These are phyloP conservation scores for Acanthosepion esculentum DNA, from an alignment of 2,888 invertebrate genomes.

Conservation along the genomic window DNA sequence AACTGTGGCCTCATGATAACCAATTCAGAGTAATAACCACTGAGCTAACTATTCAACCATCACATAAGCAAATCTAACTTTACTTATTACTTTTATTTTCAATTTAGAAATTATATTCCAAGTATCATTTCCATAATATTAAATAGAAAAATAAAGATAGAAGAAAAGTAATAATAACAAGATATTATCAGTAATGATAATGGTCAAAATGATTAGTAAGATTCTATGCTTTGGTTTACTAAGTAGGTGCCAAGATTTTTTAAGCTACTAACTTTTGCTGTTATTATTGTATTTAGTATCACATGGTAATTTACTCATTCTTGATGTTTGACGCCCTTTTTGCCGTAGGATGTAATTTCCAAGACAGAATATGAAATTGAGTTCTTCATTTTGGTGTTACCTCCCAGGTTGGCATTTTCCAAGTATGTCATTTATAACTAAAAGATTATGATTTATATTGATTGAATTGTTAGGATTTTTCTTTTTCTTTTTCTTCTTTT, in stretches of 20 bases:
- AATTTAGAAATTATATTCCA: background rate
- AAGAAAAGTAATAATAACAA: background rate
- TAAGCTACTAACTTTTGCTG: background rate
- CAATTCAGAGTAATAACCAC: background rate
- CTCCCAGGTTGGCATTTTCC: slow-evolving; percentile 33
- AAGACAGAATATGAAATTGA: slow-evolving; percentile 22
- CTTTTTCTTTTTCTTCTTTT: background rate
- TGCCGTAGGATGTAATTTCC: background rate
- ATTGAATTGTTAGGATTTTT: background rate
- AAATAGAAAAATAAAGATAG: background rate
- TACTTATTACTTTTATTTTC: background rate
- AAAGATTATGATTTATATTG: background rate
- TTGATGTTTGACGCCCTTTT: slow-evolving; percentile 1
- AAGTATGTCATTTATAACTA: slow-evolving; percentile 33
- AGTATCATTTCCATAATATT: background rate
- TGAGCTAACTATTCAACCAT: background rate
- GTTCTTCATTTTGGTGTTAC: background rate
- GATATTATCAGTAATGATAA: background rate
- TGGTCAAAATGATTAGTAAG: background rate
- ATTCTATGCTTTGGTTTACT: background rate
- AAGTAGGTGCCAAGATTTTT: background rate
- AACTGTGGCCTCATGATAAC: background rate
- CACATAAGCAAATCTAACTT: background rate
- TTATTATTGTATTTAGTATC: slow-evolving; percentile 13
- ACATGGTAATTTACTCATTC: background rate